Percentiles rank a stretch among this genome's conserved stretches.
Conservation (phyloP, 2,113 vertebrate species). For the Caranx ignobilis region DNA sequence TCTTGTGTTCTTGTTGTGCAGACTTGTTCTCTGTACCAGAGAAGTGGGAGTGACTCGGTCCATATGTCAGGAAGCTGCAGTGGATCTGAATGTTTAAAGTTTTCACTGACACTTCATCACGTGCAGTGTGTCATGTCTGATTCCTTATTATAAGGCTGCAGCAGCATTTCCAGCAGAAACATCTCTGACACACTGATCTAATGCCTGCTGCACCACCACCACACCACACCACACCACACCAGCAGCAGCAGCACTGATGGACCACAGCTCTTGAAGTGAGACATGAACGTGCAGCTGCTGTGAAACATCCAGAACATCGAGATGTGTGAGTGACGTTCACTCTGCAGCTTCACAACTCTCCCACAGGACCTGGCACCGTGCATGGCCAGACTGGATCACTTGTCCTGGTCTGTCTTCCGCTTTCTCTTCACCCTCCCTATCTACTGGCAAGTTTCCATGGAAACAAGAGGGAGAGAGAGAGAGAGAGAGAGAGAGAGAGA, state of each 20-base stretch:
- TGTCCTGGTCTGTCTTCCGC: conserved; percentile 74
- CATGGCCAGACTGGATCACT: conserved; percentile 78
- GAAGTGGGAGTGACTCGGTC: conserved; percentile 26
- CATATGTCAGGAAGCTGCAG: conserved; percentile 6
- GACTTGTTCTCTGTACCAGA: background rate
- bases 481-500: conserved; percentile 42
- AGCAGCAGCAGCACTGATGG: background rate
- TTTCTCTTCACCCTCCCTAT: conserved; percentile 66
- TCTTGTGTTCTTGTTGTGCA: conserved; percentile 9
- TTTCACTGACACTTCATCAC: conserved; percentile 29
- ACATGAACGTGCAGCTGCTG: background rate
- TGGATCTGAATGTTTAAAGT: conserved; percentile 27
- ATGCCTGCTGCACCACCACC: background rate
- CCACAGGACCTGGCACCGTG: conserved; percentile 70
- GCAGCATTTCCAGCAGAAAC: conserved; percentile 13
- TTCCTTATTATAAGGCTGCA: conserved; percentile 23
- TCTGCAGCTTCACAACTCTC: conserved; percentile 63
- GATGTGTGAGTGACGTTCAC: conserved; percentile 20
- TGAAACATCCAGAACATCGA: background rate
- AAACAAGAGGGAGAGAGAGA: conserved; percentile 78
- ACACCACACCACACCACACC: background rate
- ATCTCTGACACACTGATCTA: background rate
- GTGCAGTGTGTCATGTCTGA: conserved; percentile 25
- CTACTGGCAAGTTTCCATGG: conserved; percentile 86
- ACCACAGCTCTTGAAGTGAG: conserved; percentile 1